Evolutionary conservation across 2,113 vertebrate genomes (phyloP).

Genomic region (Hemichromis elongatus): DNA sequence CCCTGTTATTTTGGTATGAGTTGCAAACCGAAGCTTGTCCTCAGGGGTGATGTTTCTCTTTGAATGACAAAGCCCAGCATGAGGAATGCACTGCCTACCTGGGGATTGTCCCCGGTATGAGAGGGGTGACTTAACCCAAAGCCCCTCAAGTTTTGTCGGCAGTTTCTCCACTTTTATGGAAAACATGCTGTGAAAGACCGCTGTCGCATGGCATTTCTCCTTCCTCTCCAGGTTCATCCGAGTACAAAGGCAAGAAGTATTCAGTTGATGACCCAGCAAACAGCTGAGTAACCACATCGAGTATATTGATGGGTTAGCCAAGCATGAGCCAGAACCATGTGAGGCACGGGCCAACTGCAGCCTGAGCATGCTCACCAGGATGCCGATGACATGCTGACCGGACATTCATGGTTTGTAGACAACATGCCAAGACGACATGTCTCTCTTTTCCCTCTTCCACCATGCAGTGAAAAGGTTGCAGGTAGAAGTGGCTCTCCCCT

Average conservation of each 20-base stretch:
- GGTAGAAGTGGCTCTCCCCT: accelerated
- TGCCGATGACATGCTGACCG: accelerated
- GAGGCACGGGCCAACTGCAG: background rate
- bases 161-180: no score
- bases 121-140: background rate
- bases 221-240: background rate
- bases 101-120: background rate
- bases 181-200: accelerated
- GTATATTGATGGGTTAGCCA: background rate
- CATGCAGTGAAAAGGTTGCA: accelerated
- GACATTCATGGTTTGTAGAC: background rate
- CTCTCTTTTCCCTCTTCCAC: accelerated
- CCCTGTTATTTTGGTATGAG: accelerated
- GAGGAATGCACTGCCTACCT: background rate
- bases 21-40: accelerated
- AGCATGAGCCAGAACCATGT: background rate
- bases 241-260: background rate
- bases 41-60: background rate
- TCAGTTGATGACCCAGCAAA: background rate
- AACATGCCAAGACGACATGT: background rate
- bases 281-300: background rate
- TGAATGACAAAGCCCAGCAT: background rate
- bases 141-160: background rate
- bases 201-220: accelerated
- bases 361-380: background rate